Evolutionary conservation across 2,797 vertebrate genomes (phyloP).

Genomic region (Apogon talboti): DNA sequence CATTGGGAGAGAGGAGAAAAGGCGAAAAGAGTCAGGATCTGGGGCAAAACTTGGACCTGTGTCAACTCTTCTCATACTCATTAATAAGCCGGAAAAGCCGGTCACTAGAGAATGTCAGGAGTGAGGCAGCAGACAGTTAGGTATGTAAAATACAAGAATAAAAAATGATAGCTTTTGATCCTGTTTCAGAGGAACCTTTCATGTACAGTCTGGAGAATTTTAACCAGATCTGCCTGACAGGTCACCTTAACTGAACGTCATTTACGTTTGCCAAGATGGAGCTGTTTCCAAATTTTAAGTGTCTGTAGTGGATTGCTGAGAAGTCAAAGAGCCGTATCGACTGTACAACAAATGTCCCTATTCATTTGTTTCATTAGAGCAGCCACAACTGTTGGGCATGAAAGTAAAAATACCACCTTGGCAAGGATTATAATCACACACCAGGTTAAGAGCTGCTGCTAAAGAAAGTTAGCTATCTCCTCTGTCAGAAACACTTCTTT

Average conservation of each 20-base stretch:
- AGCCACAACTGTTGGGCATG: not conserved
- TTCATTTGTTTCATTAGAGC: conserved; percentile 22
- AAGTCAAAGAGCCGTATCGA: conserved; percentile 34
- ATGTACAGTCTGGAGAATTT: conserved; percentile 70
- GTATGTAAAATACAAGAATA: conserved; percentile 64
- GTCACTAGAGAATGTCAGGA: conserved; percentile 64
- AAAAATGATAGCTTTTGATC: conserved; percentile 74
- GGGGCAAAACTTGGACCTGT: conserved; percentile 71
- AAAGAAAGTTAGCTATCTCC: not conserved
- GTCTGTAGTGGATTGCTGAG: conserved; percentile 56
- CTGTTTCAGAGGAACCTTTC: conserved; percentile 67
- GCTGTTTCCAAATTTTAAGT: conserved; percentile 61
- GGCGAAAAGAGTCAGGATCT: conserved; percentile 55
- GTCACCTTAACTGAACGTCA: conserved; percentile 57
- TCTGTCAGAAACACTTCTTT: not conserved
- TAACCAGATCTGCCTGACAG: conserved; percentile 63
- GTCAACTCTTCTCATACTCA: conserved; percentile 71
- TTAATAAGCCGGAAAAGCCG: conserved; percentile 69
- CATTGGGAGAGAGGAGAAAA: conserved; percentile 55
- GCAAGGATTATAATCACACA: too few relatives aligned
- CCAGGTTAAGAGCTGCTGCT: too few relatives aligned
- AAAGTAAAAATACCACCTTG: not conserved
- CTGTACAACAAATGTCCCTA: conserved; percentile 28
- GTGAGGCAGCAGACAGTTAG: conserved; percentile 67
- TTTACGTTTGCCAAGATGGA: conserved; percentile 57